Evolutionary conservation across 1,140 invertebrate genomes (phyloP), one percentile per base, ranked within the genome.

Genomic region (Brachystomella parvula): DNA sequence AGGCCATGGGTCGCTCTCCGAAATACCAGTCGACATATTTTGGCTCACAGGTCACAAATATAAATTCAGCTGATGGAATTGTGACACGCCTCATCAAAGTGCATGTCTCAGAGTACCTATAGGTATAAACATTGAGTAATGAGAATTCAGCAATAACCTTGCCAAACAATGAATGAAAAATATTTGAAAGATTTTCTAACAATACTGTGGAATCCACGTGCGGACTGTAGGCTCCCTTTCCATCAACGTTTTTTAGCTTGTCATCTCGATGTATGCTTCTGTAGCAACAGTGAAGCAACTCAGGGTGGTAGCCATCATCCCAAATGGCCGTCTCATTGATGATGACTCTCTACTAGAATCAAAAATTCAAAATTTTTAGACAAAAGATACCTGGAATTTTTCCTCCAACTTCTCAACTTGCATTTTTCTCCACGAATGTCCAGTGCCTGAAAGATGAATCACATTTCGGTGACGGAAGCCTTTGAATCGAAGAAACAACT

Each of bases 311-410:
- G 6, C 49, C 49, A 53, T 9, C 49, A 17, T 53, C 49, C 21
- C 12, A 6, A 24, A 53, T 53, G 12, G 49, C 49, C 3, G 15
- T 53, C 12, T 53, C 15, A 53, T 53, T 53, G 15, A 53, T 15
- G 6, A 53, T 24, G 21, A 53, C 24, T 53, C 12, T 26, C 49
- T 53, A 26, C 35, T 39, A 39, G 21, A 53, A 26, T 19, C 6
- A 53, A 53, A 53, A 6, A n/a, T n/a, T n/a, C n/a, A n/a, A n/a
- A 53, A 53, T 26, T 53, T 53, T 53, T 24, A 53, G n/a, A n/a
- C n/a, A n/a, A n/a, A n/a, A n/a, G n/a, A n/a, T n/a, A n/a, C n/a
- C n/a, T n/a, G n/a, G n/a, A n/a, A n/a, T n/a, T n/a, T n/a, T n/a
- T n/a, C n/a, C n/a, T n/a, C n/a, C n/a, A n/a, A n/a, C n/a, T n/a